A percentile compares a stretch with the other conserved stretches of the same genome.
These are phyloP conservation scores for Syndactyla subalaris DNA, from an alignment of 2,797 vertebrate species.

Conservation along the genomic window DNA sequence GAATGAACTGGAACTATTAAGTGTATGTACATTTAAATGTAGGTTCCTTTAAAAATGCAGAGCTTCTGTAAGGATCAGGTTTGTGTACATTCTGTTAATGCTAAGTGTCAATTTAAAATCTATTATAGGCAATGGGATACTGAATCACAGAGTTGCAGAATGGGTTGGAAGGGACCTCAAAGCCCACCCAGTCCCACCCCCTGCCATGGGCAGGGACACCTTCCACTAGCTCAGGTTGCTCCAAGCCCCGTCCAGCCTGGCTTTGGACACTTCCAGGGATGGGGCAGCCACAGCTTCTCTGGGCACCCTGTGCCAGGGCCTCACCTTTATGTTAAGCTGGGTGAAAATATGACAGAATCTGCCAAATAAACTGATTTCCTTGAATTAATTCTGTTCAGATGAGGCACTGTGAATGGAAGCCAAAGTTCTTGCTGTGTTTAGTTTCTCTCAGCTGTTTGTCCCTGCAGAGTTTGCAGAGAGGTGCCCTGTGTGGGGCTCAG, in stretches of 20 bases:
- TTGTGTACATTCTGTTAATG: background rate
- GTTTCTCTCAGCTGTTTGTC: background rate
- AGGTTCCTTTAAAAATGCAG: background rate
- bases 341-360: background rate
- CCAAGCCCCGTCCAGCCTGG: background rate
- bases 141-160: background rate
- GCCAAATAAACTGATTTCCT: background rate
- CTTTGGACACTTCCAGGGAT: background rate
- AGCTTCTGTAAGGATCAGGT: background rate
- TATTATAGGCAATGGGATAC: background rate
- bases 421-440: background rate
- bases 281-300: background rate
- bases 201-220: background rate
- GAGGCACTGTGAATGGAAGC: background rate
- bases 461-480: background rate
- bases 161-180: background rate
- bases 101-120: background rate
- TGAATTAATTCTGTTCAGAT: background rate
- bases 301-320: background rate
- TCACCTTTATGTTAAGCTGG: background rate
- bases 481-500: background rate
- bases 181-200: background rate
- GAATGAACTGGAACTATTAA: background rate
- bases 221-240: background rate
- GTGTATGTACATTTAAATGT: background rate